These are phyloP conservation scores for Zaprionus vittiger DNA, from an alignment of 1,140 invertebrate species.

Conservation along the genomic window DNA sequence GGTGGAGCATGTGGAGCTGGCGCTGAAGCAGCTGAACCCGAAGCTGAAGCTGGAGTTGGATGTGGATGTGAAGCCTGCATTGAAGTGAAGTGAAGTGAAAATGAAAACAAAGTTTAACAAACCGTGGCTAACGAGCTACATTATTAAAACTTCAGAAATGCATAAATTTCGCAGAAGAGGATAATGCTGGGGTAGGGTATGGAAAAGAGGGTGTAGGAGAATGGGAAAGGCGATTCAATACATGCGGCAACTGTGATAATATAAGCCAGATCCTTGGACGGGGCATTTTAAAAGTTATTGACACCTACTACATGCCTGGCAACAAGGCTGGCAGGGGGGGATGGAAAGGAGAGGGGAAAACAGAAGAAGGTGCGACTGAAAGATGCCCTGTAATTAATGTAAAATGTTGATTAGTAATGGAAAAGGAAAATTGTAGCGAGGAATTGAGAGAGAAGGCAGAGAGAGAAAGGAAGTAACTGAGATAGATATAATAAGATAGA, in stretches of 20 bases:
- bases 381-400: conserved; percentile 1
- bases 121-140: conserved; percentile 82
- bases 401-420: background rate
- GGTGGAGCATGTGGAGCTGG: conserved; percentile 39
- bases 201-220: background rate
- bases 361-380: too few species aligned
- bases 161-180: conserved; percentile 67
- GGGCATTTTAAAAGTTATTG: conserved; percentile 81
- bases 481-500: background rate
- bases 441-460: background rate
- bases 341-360: background rate
- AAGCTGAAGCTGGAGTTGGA: conserved; percentile 1
- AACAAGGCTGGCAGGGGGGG: conserved; percentile 3
- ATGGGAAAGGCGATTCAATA: background rate
- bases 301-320: conserved; percentile 59
- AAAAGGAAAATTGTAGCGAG: background rate
- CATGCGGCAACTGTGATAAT: conserved; percentile 51
- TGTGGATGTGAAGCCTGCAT: conserved; percentile 24
- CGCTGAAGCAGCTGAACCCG: conserved; percentile 30
- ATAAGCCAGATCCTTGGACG: conserved; percentile 63
- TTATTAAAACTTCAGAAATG: conserved; percentile 83
- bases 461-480: background rate
- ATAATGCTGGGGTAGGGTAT: conserved; percentile 2
- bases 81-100: conserved; percentile 81
- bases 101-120: conserved; percentile 83